Conservation (phyloP, 2,888 invertebrate genomes). For the Cephus pulcher region DNA sequence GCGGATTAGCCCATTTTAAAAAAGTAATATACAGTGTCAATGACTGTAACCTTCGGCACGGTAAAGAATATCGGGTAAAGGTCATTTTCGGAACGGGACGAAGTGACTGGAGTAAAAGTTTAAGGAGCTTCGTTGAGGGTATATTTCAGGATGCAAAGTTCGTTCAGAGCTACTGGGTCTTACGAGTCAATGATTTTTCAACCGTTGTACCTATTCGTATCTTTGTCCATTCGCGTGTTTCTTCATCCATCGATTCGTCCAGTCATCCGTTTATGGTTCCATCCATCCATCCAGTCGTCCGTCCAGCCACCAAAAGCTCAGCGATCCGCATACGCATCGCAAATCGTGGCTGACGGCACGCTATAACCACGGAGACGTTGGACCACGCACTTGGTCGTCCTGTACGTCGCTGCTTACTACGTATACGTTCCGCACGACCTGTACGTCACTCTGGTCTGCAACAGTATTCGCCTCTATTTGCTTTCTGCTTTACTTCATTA, state of each 20-base stretch:
- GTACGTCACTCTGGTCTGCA: neutral
- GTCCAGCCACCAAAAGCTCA: constrained; percentile 32
- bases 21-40: no score
- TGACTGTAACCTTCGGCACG: neutral
- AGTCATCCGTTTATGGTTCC: neutral
- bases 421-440: neutral
- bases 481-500: neutral
- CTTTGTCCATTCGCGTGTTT: neutral
- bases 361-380: constrained; percentile 8
- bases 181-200: neutral
- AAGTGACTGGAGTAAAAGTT: neutral
- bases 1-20: neutral
- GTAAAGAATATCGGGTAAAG: no score
- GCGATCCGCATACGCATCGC: constrained; percentile 44
- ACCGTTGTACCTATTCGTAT: neutral
- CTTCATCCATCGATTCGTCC: neutral
- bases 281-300: neutral
- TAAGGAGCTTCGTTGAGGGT: neutral
- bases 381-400: neutral
- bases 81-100: neutral
- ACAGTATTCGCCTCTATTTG: neutral
- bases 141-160: neutral
- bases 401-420: neutral
- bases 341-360: constrained; percentile 25
- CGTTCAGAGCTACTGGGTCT: neutral